Percentiles rank a stretch among this genome's conserved stretches.
These are phyloP conservation scores for Rhodinocichla rosea DNA, from an alignment of 2,113 vertebrate genomes.

Conservation along the genomic window DNA sequence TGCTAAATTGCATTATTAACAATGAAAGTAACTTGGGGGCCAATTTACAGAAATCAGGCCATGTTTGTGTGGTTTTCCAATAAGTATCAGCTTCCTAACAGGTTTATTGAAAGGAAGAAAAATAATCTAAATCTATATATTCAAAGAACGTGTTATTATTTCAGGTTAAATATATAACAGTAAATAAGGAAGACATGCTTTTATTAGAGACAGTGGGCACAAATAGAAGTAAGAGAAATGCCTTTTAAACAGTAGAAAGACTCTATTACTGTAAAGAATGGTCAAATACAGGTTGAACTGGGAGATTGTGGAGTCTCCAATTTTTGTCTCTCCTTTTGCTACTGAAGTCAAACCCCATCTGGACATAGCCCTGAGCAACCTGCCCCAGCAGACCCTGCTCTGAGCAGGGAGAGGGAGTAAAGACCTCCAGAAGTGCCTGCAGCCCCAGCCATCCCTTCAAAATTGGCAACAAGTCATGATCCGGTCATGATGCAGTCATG, in stretches of 20 bases:
- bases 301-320: background rate
- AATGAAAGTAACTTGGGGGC: background rate
- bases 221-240: background rate
- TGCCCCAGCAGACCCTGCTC: background rate
- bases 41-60: background rate
- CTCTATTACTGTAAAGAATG: background rate
- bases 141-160: background rate
- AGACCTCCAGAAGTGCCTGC: background rate
- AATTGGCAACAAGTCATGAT: background rate
- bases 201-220: background rate
- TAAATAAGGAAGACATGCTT: background rate
- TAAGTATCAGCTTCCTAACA: background rate
- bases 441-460: background rate
- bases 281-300: background rate
- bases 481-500: too few relatives aligned
- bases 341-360: background rate
- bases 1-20: background rate
- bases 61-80: background rate
- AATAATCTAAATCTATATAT: background rate
- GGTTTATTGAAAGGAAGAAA: background rate
- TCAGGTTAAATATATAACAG: background rate
- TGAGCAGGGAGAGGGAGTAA: background rate
- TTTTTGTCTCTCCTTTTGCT: too few relatives aligned
- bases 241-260: background rate
- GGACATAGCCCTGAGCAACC: background rate